Evolutionary conservation across 2,113 vertebrate genomes (phyloP).

Genomic region (Lepidiolamprologus cunningtoni): DNA sequence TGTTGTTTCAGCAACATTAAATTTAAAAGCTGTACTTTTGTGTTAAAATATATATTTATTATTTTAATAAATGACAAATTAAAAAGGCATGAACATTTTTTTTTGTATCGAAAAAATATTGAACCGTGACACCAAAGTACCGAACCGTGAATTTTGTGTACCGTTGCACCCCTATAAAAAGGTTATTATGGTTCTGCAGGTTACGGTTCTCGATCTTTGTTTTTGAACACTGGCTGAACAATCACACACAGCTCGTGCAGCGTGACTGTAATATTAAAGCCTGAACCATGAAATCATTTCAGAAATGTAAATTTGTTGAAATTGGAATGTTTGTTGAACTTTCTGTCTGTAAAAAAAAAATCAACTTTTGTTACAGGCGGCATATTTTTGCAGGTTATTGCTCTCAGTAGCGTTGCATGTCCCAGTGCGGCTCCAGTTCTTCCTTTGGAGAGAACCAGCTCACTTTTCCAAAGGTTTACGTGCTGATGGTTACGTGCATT

Average conservation of each 20-base stretch:
- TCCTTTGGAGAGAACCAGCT: neutral
- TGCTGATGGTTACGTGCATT: rapidly evolving
- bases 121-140: too few species aligned
- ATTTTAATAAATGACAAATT: too few species aligned
- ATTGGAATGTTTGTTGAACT: rapidly evolving
- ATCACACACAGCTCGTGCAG: rapidly evolving
- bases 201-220: neutral
- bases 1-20: too few species aligned
- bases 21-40: too few species aligned
- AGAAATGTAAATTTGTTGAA: neutral
- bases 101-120: too few species aligned
- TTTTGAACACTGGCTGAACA: neutral
- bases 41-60: too few species aligned
- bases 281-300: neutral
- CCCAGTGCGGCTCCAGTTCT: rapidly evolving
- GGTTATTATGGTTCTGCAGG: neutral
- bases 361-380: rapidly evolving
- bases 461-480: neutral
- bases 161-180: neutral
- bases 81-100: too few species aligned
- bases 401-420: neutral
- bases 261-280: neutral
- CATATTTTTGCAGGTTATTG: neutral
- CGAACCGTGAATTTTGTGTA: too few species aligned
- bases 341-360: rapidly evolving